Percentiles rank a stretch among this genome's conserved stretches.
phyloP scores from a whole-genome alignment of 2,888 invertebrate species.

The Meandrusa payeni region DNA sequence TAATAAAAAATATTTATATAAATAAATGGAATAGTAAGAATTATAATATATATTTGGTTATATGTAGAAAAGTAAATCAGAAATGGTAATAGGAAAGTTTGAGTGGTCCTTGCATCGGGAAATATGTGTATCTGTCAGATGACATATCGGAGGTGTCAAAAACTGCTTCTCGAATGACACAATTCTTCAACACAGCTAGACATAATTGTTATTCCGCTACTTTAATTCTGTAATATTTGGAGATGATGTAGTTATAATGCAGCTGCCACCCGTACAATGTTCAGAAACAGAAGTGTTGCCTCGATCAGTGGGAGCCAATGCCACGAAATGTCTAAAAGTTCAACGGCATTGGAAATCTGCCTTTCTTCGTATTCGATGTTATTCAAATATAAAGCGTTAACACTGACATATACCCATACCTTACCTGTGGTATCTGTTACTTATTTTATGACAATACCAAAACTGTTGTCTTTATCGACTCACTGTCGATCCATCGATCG shows the following conservation, averaged over 20 bases:
- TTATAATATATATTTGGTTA: too few species aligned
- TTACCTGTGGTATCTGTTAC: constrained; percentile 64
- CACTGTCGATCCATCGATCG: constrained; percentile 5
- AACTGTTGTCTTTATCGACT: constrained; percentile 22
- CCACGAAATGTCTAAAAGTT: too few species aligned
- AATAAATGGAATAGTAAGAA: too few species aligned
- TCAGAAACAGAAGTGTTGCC: constrained; percentile 61
- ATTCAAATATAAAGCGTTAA: constrained; percentile 61
- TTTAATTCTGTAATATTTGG: constrained; percentile 3
- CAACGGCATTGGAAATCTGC: constrained; percentile 37
- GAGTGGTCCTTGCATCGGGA: constrained; percentile 88
- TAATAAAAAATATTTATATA: constrained; percentile 45
- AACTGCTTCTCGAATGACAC: constrained; percentile 22
- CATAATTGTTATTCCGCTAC: constrained; percentile 11
- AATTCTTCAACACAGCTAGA: constrained; percentile 8
- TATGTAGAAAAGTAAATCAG: constrained; percentile 39
- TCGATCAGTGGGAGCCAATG: constrained; percentile 33
- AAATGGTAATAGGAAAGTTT: constrained; percentile 82
- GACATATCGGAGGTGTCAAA: constrained; percentile 16
- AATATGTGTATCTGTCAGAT: constrained; percentile 18
- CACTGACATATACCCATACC: constrained; percentile 65
- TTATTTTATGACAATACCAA: constrained; percentile 27
- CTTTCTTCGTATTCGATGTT: constrained; percentile 47
- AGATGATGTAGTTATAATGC: constrained; percentile 36
- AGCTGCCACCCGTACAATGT: constrained; percentile 66